Percentiles rank a stretch among this genome's conserved stretches.
These are phyloP conservation scores for Synanthedon myopaeformis DNA, from an alignment of 2,888 invertebrate genomes.

Conservation along the genomic window DNA sequence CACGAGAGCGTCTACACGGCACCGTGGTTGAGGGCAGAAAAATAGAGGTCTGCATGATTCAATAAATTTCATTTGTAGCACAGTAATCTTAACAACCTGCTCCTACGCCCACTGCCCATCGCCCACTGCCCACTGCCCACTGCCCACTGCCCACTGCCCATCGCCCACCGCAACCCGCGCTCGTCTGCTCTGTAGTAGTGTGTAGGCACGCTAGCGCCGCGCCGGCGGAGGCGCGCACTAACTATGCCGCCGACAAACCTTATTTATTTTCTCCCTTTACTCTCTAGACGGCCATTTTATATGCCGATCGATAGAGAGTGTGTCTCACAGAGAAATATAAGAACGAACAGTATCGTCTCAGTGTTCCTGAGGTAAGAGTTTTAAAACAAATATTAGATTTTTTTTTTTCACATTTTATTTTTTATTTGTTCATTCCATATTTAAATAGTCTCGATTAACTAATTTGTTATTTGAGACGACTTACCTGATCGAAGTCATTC, in stretches of 20 bases:
- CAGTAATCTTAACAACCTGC: constrained; percentile 76
- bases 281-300: constrained; percentile 78
- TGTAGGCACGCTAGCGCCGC: constrained; percentile 54
- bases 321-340: constrained; percentile 70
- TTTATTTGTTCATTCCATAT: constrained; percentile 11
- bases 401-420: constrained; percentile 5
- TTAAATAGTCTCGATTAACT: constrained; percentile 14
- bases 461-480: constrained; percentile 14
- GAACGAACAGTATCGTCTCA: constrained; percentile 67
- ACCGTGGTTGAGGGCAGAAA: constrained; percentile 99
- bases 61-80: constrained; percentile 73
- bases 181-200: constrained; percentile 70
- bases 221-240: constrained; percentile 15
- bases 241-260: constrained; percentile 57
- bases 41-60: constrained; percentile 99
- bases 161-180: constrained; percentile 65
- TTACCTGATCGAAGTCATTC: constrained; percentile 1
- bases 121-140: constrained; percentile 62
- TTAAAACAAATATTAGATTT: constrained; percentile 46
- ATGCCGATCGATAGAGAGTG: constrained; percentile 71
- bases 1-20: constrained; percentile 99
- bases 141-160: constrained; percentile 47
- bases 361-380: constrained; percentile 64
- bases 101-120: constrained; percentile 59
- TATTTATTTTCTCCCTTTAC: constrained; percentile 73